Percentiles rank a stretch among this genome's conserved stretches.
Conservation (phyloP, 2,797 vertebrate genomes). For the Bucorvus abyssinicus region DNA sequence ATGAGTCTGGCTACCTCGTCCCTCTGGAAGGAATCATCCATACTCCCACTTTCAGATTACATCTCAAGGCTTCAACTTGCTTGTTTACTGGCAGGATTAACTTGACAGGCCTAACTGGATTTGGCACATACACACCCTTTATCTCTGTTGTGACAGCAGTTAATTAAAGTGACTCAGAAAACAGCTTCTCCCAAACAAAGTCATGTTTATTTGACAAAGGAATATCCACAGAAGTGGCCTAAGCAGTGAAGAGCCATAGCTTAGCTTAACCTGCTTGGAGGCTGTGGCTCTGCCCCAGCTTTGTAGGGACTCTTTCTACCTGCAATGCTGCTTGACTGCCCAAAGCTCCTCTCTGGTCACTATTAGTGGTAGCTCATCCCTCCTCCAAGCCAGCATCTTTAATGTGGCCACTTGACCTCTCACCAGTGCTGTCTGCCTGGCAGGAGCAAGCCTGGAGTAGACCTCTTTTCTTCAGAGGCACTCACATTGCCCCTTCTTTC, state of each 20-base stretch:
- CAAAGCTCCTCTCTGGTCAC: not conserved
- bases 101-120: constrained; percentile 46
- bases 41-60: constrained; percentile 11
- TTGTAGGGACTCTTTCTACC: not conserved
- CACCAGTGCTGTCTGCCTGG: not conserved
- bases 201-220: not conserved
- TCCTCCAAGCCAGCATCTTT: not conserved
- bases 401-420: too few species aligned
- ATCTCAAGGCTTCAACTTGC: not conserved
- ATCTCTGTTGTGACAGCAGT: constrained; percentile 61
- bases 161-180: constrained; percentile 58
- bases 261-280: constrained; percentile 2
- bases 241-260: not conserved
- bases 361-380: not conserved
- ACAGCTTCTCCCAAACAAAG: constrained; percentile 26
- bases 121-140: constrained; percentile 52
- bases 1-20: not conserved
- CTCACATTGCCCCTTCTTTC: not conserved
- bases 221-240: not conserved
- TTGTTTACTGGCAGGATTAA: not conserved
- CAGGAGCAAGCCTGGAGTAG: not conserved
- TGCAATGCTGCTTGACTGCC: not conserved
- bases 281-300: not conserved
- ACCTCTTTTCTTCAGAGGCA: not conserved
- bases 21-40: not conserved